Evolutionary conservation across 2,113 vertebrate species (phyloP).

Genomic region (Neotragus pygmaeus): DNA sequence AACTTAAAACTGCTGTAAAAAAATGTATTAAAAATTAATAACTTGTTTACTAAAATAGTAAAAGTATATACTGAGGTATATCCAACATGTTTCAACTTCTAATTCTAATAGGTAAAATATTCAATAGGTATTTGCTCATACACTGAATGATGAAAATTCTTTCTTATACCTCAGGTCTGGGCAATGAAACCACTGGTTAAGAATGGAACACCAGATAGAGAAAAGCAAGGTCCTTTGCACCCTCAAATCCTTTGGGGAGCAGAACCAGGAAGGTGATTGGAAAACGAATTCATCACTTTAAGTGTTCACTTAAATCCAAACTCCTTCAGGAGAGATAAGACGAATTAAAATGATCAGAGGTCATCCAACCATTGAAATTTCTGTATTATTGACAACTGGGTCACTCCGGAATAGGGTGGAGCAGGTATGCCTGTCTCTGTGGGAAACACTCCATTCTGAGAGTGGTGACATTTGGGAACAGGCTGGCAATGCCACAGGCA

Average conservation of each 20-base stretch:
- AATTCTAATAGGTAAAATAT: neutral
- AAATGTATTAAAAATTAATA: neutral
- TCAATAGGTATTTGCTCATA: neutral
- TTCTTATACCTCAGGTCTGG: neutral
- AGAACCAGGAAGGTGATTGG: neutral
- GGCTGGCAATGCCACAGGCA: neutral
- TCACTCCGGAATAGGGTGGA: neutral
- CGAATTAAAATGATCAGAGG: neutral
- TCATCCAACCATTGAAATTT: neutral
- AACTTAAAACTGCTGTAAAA: constrained; percentile 16
- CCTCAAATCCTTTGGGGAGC: neutral
- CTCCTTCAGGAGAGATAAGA: neutral
- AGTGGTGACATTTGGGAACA: neutral
- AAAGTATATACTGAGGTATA: neutral
- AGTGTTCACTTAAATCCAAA: neutral
- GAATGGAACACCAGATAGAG: neutral
- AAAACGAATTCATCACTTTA: neutral
- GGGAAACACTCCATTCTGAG: neutral
- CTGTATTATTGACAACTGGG: neutral
- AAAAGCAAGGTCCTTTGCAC: neutral
- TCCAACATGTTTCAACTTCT: neutral
- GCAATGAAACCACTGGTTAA: neutral
- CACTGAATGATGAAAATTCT: neutral
- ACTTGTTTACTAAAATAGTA: neutral
- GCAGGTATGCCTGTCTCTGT: neutral